Conservation (phyloP, 2,888 invertebrate species). For the Plemyria rubiginata region DNA sequence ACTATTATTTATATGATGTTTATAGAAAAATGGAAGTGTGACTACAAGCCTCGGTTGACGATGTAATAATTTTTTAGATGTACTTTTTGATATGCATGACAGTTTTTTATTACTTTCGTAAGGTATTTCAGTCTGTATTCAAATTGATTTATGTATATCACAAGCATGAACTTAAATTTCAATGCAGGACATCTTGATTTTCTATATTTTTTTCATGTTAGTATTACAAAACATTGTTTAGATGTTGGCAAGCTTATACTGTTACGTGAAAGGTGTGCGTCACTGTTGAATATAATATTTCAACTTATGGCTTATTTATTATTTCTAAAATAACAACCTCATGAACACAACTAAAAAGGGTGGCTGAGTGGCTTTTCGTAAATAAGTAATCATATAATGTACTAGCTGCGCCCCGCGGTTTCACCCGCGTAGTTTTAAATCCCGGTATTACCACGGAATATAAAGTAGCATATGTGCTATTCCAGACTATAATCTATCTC, state of each 20-base stretch:
- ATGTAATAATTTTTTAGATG: not conserved
- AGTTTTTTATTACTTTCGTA: too few relatives aligned
- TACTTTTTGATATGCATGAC: slow-evolving; percentile 3
- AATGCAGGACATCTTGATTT: slow-evolving; percentile 21
- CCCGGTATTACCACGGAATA: too few relatives aligned
- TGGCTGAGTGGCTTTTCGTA: too few relatives aligned
- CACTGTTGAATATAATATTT: slow-evolving; percentile 48
- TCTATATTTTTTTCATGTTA: not conserved
- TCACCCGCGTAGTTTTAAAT: too few relatives aligned
- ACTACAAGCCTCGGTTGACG: too few relatives aligned
- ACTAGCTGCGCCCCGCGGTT: too few relatives aligned
- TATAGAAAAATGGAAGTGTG: slow-evolving; percentile 11
- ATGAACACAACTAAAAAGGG: too few relatives aligned
- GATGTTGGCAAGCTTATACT: slow-evolving; percentile 45
- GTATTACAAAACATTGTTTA: slow-evolving; percentile 50
- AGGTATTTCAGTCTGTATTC: too few relatives aligned
- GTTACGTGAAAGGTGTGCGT: slow-evolving; percentile 39
- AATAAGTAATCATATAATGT: too few relatives aligned
- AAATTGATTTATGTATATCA: not conserved
- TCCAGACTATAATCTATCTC: too few relatives aligned
- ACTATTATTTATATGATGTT: slow-evolving; percentile 2
- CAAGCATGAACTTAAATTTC: not conserved
- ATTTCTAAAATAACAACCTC: too few relatives aligned
- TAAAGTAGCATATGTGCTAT: too few relatives aligned
- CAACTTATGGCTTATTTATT: slow-evolving; percentile 5